Percentiles rank a stretch among this genome's conserved stretches.
Conservation (phyloP, 2,888 invertebrate genomes). For the Drosophila vallismaia region DNA sequence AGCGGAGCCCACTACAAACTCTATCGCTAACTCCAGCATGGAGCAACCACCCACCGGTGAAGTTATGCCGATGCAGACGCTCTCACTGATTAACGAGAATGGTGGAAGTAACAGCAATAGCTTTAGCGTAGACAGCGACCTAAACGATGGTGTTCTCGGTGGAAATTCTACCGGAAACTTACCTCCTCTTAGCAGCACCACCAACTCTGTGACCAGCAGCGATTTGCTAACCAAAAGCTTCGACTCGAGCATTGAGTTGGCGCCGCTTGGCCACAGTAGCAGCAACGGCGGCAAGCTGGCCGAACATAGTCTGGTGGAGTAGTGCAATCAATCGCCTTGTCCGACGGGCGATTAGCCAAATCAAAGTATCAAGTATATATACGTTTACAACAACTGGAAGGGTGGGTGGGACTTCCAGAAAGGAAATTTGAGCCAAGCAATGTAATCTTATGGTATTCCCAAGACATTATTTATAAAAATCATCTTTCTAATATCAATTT, state of each 20-base stretch:
- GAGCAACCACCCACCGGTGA: slow-evolving; percentile 69
- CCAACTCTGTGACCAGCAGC: slow-evolving; percentile 79
- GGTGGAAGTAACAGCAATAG: slow-evolving; percentile 79
- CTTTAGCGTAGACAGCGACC: slow-evolving; percentile 80
- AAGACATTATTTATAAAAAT: not conserved
- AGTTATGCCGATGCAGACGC: slow-evolving; percentile 80
- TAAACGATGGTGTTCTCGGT: slow-evolving; percentile 74
- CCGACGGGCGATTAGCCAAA: slow-evolving; percentile 64
- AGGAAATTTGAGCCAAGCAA: not conserved
- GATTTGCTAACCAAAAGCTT: slow-evolving; percentile 81
- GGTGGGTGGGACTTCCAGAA: not conserved
- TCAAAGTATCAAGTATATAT: slow-evolving; percentile 70
- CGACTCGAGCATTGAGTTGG: slow-evolving; percentile 79
- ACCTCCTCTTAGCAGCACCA: slow-evolving; percentile 68
- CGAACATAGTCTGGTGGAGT: slow-evolving; percentile 63
- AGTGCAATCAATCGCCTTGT: slow-evolving; percentile 29
- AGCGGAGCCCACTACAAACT: slow-evolving; percentile 60
- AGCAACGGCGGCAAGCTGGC: slow-evolving; percentile 68
- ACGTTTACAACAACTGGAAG: slow-evolving; percentile 35
- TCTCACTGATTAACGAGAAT: slow-evolving; percentile 80
- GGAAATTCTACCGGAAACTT: slow-evolving; percentile 50
- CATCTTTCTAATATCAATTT: not conserved
- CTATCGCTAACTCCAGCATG: slow-evolving; percentile 59
- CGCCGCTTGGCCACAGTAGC: slow-evolving; percentile 64
- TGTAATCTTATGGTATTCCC: not conserved